Evolutionary conservation across 2,797 vertebrate species (phyloP), one percentile per base, ranked within the genome.

Genomic region (Lutjanus argentimaculatus): DNA sequence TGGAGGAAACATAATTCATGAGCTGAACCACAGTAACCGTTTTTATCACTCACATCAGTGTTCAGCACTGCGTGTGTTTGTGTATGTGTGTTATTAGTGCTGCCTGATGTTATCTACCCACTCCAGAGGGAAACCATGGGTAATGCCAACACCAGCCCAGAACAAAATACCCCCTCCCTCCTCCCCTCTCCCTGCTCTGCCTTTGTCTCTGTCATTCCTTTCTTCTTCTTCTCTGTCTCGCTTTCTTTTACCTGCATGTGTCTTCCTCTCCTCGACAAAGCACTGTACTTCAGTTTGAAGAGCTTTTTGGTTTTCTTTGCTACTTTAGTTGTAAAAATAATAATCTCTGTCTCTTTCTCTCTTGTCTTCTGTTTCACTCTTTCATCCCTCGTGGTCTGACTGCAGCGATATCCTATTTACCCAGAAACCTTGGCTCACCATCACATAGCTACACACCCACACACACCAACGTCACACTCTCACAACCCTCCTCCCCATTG

Each of bases 181-280:
- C 77, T 72, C 73, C 77, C 40, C 15, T 53, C 72, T 67, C 43
- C 25, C 57, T 36, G 51, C 67, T 82, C 79, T 80, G 85, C 75
- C 89, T 93, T 92, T 92, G 89, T 93, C 88, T 91, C 70, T 58
- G 58, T 64, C 58, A 40, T 79, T 77, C 77, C 79, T 75, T 82
- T 77, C 67, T 88, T 73, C 77, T 69, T 65, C 70, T 66, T 57
- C 19, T 55, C 72, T 67, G 22, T 22, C 58, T 80, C 43, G 51
- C 67, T 83, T 72, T 75, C 66, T 70, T 61, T 61, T 51, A 85
- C 83, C 80, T 83, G 65, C 46, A 14, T 57, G 36, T 3, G 9
- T 75, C 21, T 79, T 9, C 66, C 8, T 65, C 66, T 68, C 8
- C 30, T 15, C 12, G 8, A 85, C 58, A 77, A 78, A 81, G 21